A percentile compares a stretch with the other conserved stretches of the same genome.
These are phyloP conservation scores for Brachyhypopomus gauderio DNA, from an alignment of 2,113 vertebrate species.

Conservation along the genomic window DNA sequence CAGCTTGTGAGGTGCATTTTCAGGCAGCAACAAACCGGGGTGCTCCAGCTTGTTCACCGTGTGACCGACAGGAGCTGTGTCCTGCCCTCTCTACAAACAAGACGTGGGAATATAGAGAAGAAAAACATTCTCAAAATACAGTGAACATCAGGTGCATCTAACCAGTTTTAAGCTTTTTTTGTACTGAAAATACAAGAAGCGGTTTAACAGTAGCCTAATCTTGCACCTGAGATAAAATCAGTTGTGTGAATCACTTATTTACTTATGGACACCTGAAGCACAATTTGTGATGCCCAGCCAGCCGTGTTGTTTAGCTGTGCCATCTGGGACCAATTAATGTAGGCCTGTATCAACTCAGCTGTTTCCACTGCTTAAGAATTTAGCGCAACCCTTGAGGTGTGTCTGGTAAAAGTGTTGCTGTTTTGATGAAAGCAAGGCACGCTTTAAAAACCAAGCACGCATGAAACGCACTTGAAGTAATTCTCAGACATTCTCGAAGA, in stretches of 20 bases:
- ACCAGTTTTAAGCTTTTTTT: neutral
- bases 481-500: constrained; percentile 4
- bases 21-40: neutral
- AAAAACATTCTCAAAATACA: neutral
- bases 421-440: constrained; percentile 33
- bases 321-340: constrained; percentile 37
- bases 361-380: constrained; percentile 31
- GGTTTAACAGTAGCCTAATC: neutral
- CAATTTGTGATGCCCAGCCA: constrained; percentile 15
- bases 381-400: constrained; percentile 13
- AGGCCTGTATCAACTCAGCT: constrained; percentile 1
- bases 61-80: constrained; percentile 32
- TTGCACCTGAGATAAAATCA: neutral
- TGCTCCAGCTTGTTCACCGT: constrained; percentile 7
- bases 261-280: neutral
- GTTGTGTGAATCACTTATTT: neutral
- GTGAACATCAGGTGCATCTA: neutral
- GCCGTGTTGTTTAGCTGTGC: constrained; percentile 17
- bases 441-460: constrained; percentile 1
- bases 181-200: neutral
- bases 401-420: constrained; percentile 31
- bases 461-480: neutral
- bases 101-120: neutral
- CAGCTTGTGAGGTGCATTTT: constrained; percentile 14
- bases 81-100: neutral